These are phyloP conservation scores for Gorsachius magnificus DNA, from an alignment of 2,797 vertebrate species.

Conservation along the genomic window DNA sequence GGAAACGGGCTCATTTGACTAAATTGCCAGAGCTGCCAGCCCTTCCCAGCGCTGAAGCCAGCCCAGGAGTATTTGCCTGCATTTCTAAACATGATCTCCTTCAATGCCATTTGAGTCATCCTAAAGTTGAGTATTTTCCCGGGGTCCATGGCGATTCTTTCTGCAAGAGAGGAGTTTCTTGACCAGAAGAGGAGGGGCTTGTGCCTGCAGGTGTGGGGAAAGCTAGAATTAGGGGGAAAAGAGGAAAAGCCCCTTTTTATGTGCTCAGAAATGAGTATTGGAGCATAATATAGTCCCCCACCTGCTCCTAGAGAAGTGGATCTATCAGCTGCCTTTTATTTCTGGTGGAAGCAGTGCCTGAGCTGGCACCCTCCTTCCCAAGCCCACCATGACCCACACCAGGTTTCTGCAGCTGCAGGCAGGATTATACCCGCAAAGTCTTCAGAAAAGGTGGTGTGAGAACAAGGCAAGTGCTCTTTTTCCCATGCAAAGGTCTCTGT, in stretches of 20 bases:
- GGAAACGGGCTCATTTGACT: background rate
- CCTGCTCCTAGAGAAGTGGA: background rate
- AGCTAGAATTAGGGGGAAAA: background rate
- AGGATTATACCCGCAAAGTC: background rate
- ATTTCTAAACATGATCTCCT: background rate
- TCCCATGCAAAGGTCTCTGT: background rate
- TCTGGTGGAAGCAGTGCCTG: background rate
- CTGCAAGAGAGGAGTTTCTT: background rate
- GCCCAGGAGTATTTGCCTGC: background rate
- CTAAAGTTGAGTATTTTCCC: background rate
- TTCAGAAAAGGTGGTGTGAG: background rate
- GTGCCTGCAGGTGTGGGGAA: background rate
- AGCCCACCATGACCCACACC: background rate
- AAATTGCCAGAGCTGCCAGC: background rate
- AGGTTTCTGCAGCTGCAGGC: background rate
- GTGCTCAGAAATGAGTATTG: background rate
- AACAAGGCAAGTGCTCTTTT: background rate
- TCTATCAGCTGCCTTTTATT: background rate
- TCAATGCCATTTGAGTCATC: background rate
- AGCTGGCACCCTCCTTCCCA: background rate
- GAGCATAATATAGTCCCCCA: background rate
- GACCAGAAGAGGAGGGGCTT: fast-evolving
- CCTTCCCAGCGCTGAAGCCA: background rate
- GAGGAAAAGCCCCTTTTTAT: background rate
- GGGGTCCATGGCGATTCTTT: background rate